Base-by-base conservation (phyloP, 2,888 invertebrate species). In the Cordilura impudica region DNA sequence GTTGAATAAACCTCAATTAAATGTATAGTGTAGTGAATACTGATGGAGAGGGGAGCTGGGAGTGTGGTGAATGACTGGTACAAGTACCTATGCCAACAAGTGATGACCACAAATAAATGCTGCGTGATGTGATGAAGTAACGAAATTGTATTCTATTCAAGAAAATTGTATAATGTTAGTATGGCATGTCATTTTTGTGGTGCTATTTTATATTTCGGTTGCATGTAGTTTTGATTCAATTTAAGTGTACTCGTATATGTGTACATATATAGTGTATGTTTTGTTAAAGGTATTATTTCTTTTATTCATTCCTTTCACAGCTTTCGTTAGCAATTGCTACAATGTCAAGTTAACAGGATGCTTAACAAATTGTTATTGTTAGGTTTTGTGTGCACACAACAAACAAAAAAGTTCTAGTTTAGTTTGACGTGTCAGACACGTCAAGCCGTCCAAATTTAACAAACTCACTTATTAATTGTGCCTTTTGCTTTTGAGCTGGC, bases 301-400 rank as follows among this genome's bases (percentile, higher is more conserved):
- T 63, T 69, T n/a, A 39, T 39, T 61, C 49, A 53, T 35, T 61
- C 31, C 31, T 51, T 67, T 31, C 53, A 23, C 53, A 61, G 53
- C 70, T 70, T 67, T 70, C 31, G 70, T 71, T 61, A 65, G 31
- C 71, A 78, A 76, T 73, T 83, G 82, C 80, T 81, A 83, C 77
- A 86, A 83, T 86, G 85, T 85, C 86, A 86, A 83, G 83, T 83
- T 84, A 84, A 85, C 83, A 83, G 83, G 82, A 83, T 83, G 85
- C 84, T 86, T 86, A 85, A 85, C 85, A 85, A 84, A 84, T 79
- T 82, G 84, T 83, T 84, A 69, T 78, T 65, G 66, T 71, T 65
- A 69, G 53, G 63, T 58, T 71, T 61, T 71, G 47, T 66, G 47
- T 51, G 47, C 14, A 31, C 39, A 61, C 29, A 72, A 39, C 29